Evolutionary conservation across 30 jellyfish, hydroid and myxozoan genomes (phyloP).

Genomic region (Morbakka virulenta): DNA sequence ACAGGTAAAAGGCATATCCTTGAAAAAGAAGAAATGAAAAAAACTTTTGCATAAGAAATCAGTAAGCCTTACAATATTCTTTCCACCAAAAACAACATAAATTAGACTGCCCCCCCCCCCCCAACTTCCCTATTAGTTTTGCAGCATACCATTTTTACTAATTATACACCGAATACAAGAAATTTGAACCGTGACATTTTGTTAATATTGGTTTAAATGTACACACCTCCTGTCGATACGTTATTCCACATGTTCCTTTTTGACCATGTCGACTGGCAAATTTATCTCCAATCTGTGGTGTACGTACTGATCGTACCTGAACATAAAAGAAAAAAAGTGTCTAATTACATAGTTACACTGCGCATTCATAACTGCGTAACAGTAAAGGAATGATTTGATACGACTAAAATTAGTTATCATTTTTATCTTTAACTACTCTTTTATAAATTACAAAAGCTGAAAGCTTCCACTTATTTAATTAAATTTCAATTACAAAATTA

Average conservation of each 20-base stretch:
- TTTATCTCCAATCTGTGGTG: constrained; percentile 99
- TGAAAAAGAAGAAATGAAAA: background rate
- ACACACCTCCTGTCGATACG: constrained; percentile 99
- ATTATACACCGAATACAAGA: too few species aligned
- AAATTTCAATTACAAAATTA: too few species aligned
- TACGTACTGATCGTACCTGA: constrained; percentile 97
- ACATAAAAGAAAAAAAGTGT: background rate
- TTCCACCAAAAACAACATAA: background rate
- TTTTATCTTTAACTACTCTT: too few species aligned
- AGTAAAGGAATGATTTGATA: too few species aligned
- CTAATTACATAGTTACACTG: background rate
- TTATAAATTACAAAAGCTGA: too few species aligned
- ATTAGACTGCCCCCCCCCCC: background rate
- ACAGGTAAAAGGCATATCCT: constrained; percentile 99
- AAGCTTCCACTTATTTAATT: too few species aligned
- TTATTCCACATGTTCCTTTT: constrained; percentile 99
- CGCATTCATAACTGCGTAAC: too few species aligned
- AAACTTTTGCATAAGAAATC: background rate
- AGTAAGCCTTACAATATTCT: background rate
- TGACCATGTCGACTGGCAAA: constrained; percentile 99
- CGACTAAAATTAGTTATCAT: too few species aligned
- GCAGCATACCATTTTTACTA: too few species aligned
- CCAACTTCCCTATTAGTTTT: background rate
- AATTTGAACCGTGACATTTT: too few species aligned
- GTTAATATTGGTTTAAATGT: too few species aligned